Percentiles rank a stretch among this genome's conserved stretches.
Conservation (phyloP, 2,797 vertebrate genomes). For the Hafferia zeledoni region DNA sequence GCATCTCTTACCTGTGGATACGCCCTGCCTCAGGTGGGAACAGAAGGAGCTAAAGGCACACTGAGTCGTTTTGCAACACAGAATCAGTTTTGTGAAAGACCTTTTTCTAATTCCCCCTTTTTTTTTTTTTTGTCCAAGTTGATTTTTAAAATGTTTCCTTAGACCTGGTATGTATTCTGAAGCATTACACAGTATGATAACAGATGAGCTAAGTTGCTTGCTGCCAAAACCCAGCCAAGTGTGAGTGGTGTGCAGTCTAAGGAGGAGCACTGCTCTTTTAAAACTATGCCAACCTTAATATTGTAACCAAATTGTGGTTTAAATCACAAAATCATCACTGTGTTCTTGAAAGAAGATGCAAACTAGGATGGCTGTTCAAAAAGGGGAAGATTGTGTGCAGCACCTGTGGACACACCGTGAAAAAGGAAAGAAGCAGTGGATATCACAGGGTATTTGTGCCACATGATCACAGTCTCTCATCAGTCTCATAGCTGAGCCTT, state of each 20-base stretch:
- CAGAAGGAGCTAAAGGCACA: not conserved
- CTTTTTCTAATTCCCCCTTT: too few relatives aligned
- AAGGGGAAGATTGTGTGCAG: not conserved
- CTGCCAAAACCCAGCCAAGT: not conserved
- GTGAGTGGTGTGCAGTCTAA: not conserved
- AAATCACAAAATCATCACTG: not conserved
- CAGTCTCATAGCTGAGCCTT: not conserved
- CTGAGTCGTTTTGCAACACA: not conserved
- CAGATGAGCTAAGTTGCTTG: not conserved
- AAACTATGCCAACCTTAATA: not conserved
- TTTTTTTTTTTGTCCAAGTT: too few relatives aligned
- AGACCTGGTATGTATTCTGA: not conserved
- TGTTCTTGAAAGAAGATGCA: not conserved
- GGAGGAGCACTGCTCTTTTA: not conserved
- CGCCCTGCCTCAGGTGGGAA: not conserved
- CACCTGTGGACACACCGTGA: not conserved
- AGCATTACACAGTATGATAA: not conserved
- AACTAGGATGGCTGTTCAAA: not conserved
- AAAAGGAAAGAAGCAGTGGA: not conserved
- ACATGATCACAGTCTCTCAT: not conserved
- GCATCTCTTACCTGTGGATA: not conserved
- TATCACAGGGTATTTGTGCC: not conserved
- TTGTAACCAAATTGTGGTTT: not conserved
- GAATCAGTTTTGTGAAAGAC: not conserved
- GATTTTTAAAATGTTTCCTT: not conserved